Conservation (phyloP, 1,140 invertebrate genomes). For the Drosophila auraria region DNA sequence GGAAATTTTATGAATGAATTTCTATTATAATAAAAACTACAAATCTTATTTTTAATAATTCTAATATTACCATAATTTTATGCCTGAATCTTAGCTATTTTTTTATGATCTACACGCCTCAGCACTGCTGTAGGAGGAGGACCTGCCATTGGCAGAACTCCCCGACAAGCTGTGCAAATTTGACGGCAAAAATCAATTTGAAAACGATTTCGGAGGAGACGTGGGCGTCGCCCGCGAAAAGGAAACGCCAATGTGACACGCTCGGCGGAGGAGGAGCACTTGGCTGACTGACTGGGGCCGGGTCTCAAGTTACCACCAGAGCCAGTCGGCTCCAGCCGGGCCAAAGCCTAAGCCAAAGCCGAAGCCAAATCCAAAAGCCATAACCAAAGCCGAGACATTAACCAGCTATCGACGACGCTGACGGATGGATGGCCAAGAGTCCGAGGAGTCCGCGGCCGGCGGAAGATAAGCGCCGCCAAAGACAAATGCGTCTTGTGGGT, state of each 20-base stretch:
- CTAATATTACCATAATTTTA: not conserved
- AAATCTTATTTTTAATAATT: no score
- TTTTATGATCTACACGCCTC: not conserved
- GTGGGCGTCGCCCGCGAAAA: constrained; percentile 74
- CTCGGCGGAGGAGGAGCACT: constrained; percentile 58
- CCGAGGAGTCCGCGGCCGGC: constrained; percentile 32
- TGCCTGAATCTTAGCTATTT: not conserved
- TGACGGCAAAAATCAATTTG: constrained; percentile 82
- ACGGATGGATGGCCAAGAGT: constrained; percentile 68
- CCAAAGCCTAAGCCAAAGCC: constrained; percentile 9
- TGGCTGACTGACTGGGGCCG: constrained; percentile 31
- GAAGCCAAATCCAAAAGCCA: constrained; percentile 18
- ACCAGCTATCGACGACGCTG: constrained; percentile 81
- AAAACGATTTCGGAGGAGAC: constrained; percentile 76
- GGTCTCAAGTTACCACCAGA: constrained; percentile 54
- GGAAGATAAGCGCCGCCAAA: constrained; percentile 76
- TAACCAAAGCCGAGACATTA: constrained; percentile 56
- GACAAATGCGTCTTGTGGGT: constrained; percentile 84
- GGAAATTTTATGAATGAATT: no score
- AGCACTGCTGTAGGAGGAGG: constrained; percentile 8
- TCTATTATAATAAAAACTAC: no score
- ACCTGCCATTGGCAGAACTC: constrained; percentile 42
- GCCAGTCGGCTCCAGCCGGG: constrained; percentile 10
- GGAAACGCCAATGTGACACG: constrained; percentile 83
- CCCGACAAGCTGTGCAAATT: constrained; percentile 73